Evolutionary conservation across 2,113 vertebrate species (phyloP).

Genomic region (Rhinichthys klamathensis): DNA sequence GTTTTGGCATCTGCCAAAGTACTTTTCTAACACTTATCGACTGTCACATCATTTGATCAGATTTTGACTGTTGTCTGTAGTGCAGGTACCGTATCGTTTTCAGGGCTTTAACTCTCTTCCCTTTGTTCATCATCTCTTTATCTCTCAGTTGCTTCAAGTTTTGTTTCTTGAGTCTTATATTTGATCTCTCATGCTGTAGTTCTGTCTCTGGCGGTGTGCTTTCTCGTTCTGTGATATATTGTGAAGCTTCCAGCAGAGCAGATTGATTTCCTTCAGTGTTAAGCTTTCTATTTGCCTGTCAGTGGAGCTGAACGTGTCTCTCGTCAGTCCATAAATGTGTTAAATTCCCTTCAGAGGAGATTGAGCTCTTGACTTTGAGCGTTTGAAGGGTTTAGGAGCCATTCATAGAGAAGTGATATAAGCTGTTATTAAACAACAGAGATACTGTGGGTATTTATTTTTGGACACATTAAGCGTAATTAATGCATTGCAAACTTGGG

Average conservation of each 20-base stretch:
- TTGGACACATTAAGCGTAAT: constrained; percentile 30
- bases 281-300: constrained; percentile 41
- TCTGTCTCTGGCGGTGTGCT: neutral
- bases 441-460: neutral
- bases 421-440: constrained; percentile 26
- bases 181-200: neutral
- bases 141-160: neutral
- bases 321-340: constrained; percentile 41
- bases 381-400: constrained; percentile 50
- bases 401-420: constrained; percentile 48
- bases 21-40: neutral
- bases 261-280: constrained; percentile 43
- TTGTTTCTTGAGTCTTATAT: neutral
- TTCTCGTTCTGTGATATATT: constrained; percentile 20
- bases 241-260: constrained; percentile 36
- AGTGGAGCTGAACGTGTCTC: constrained; percentile 38
- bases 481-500: neutral
- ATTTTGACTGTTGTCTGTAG: neutral
- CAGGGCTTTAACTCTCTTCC: neutral
- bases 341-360: constrained; percentile 35
- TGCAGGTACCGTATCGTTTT: neutral
- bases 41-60: constrained; percentile 2
- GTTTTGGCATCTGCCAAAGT: neutral
- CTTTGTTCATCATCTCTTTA: constrained; percentile 20
- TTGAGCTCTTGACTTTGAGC: constrained; percentile 23